phyloP scores from a whole-genome alignment of 2,888 invertebrate genomes.

The Rosalia funebris region DNA sequence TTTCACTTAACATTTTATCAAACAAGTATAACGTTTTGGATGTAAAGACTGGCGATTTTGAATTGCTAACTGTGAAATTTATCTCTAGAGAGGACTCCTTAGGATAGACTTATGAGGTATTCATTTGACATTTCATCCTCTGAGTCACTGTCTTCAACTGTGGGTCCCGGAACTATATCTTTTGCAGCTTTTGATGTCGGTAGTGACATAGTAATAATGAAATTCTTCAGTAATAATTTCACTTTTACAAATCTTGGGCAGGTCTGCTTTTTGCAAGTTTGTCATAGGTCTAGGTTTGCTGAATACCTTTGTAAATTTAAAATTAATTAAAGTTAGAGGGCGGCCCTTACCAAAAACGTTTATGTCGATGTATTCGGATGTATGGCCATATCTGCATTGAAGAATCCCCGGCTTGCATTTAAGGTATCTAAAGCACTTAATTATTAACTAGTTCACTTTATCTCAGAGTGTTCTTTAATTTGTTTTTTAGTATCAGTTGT shows the following conservation, averaged over 20 bases:
- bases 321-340: not conserved
- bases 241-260: slow-evolving; percentile 26
- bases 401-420: slow-evolving; percentile 17
- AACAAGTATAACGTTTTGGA: too few relatives aligned
- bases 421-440: not conserved
- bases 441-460: not conserved
- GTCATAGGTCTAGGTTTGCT: not conserved
- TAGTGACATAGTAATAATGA: slow-evolving; percentile 27
- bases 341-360: slow-evolving; percentile 22
- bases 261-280: not conserved
- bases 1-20: too few relatives aligned
- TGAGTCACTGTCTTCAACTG: not conserved
- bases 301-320: not conserved
- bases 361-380: slow-evolving; percentile 25
- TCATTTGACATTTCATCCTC: too few relatives aligned
- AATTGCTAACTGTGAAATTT: too few relatives aligned
- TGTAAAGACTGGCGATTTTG: too few relatives aligned
- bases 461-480: too few relatives aligned
- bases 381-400: slow-evolving; percentile 34
- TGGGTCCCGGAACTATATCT: slow-evolving; percentile 8
- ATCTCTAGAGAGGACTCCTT: too few relatives aligned
- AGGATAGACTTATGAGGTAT: too few relatives aligned
- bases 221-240: slow-evolving; percentile 26
- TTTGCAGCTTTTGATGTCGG: slow-evolving; percentile 7
- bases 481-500: too few relatives aligned